Evolutionary conservation across 2,797 vertebrate species (phyloP), one percentile per base, ranked within the genome.

Genomic region (Peromyscus aztecus): DNA sequence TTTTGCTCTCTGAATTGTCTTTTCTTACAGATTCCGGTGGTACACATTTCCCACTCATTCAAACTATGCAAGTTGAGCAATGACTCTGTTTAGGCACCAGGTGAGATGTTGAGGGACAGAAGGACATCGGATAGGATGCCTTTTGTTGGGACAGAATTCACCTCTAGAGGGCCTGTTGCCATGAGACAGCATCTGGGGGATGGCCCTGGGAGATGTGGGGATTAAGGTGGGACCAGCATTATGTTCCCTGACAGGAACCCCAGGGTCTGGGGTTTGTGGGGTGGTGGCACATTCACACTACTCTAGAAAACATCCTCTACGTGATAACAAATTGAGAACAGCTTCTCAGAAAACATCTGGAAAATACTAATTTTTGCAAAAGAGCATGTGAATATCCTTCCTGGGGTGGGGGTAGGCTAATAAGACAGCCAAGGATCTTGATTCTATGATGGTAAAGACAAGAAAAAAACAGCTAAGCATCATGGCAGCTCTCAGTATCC

Each of bases 1-100:
- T 84, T 91, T 82, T 85, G 43, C 24, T 46, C 76, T 94, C 24
- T 81, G 89, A 65, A 92, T 95, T 96, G 85, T 95, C 40, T 94
- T 91, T 96, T 95, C 57, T 63, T 82, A 69, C 7, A 19, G 67
- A 78, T 95, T 94, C 52, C 49, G 49, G 43, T 86, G 73, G 71
- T 4, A 27, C 37, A 12, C 67, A 52, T 94, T 82, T 89, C 73
- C 93, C 57, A 65, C 76, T 95, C 67, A 84, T 90, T 93, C 37
- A 75, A 43, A 93, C 69, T 40, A n/a, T 89, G 73, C 85, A 65
- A 63, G 49, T 2, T 69, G 65, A 90, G 40, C 40, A 73, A 29
- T 59, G 65, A 7, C 57, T 82, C 7, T 95, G 21, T 8, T n/a
- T 43, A 23, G 23, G 34, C n/a, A 61, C 46, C 63, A 4, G 49